phyloP scores from a whole-genome alignment of 2,888 invertebrate species.

The Ichneumon xanthorius region DNA sequence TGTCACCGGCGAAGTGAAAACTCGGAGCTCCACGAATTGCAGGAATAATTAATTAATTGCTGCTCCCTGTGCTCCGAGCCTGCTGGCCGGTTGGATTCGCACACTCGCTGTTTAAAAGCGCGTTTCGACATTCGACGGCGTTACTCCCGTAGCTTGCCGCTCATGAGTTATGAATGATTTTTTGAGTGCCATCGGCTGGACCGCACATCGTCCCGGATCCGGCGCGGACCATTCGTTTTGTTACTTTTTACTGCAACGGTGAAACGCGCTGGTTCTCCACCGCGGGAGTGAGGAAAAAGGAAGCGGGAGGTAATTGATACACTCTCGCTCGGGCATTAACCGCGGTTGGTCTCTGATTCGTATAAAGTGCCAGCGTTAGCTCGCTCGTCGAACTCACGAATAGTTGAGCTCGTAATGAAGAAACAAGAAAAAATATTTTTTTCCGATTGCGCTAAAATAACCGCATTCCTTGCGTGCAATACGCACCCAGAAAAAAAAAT shows the following conservation, averaged over 20 bases:
- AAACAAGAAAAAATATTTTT: no score
- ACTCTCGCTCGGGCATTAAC: background rate
- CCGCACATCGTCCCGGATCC: constrained; percentile 14
- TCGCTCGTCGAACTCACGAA: no score
- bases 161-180: constrained; percentile 70
- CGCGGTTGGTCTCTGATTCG: background rate
- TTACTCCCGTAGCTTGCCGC: constrained; percentile 42
- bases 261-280: background rate
- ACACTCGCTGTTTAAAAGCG: constrained; percentile 68
- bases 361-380: background rate
- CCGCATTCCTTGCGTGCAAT: no score
- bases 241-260: background rate
- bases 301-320: background rate
- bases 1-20: background rate
- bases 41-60: constrained; percentile 65
- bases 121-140: constrained; percentile 65
- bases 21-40: constrained; percentile 24
- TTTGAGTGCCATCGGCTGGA: constrained; percentile 60
- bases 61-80: constrained; percentile 22
- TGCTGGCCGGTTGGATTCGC: background rate
- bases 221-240: constrained; percentile 23
- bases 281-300: background rate
- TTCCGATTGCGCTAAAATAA: no score
- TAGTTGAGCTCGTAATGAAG: no score
- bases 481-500: no score